These are phyloP conservation scores for Drosophila subquinaria DNA, from an alignment of 2,888 invertebrate species.

Conservation along the genomic window DNA sequence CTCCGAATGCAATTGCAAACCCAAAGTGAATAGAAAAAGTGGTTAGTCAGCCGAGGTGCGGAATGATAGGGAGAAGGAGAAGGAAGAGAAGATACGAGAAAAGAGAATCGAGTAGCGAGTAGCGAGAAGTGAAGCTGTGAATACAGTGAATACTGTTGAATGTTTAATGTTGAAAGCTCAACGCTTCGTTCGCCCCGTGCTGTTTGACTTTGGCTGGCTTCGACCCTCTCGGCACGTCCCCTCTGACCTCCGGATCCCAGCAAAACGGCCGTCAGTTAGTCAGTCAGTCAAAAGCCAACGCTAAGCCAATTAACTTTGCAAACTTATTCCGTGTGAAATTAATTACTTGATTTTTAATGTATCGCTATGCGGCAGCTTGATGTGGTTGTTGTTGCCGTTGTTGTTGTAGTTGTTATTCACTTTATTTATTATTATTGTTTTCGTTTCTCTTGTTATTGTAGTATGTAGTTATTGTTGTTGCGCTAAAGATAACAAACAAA, in stretches of 20 bases:
- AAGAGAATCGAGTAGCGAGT: not conserved
- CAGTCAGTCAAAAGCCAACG: constrained; percentile 63
- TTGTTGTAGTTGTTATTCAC: constrained; percentile 14
- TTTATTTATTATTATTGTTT: constrained; percentile 10
- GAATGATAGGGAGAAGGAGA: not conserved
- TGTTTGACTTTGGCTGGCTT: not conserved
- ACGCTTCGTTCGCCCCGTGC: constrained; percentile 11
- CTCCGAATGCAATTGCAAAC: constrained; percentile 47
- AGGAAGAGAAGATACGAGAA: not conserved
- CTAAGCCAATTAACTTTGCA: constrained; percentile 74
- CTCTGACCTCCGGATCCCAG: not conserved
- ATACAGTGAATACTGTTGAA: constrained; percentile 50
- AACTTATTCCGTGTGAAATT: constrained; percentile 79
- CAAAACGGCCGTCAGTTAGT: constrained; percentile 12
- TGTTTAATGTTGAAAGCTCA: constrained; percentile 59
- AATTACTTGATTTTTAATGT: constrained; percentile 68
- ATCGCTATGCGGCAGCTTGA: constrained; percentile 25
- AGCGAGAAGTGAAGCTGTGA: constrained; percentile 1
- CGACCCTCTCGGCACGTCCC: not conserved
- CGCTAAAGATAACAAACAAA: constrained; percentile 45
- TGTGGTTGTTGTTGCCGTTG: constrained; percentile 21
- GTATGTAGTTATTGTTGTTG: not conserved
- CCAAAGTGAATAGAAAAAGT: constrained; percentile 45
- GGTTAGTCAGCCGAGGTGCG: constrained; percentile 10
- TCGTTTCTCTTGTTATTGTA: constrained; percentile 9